These are phyloP conservation scores for Zaprionus ghesquierei DNA, from an alignment of 1,140 invertebrate species.

Conservation along the genomic window DNA sequence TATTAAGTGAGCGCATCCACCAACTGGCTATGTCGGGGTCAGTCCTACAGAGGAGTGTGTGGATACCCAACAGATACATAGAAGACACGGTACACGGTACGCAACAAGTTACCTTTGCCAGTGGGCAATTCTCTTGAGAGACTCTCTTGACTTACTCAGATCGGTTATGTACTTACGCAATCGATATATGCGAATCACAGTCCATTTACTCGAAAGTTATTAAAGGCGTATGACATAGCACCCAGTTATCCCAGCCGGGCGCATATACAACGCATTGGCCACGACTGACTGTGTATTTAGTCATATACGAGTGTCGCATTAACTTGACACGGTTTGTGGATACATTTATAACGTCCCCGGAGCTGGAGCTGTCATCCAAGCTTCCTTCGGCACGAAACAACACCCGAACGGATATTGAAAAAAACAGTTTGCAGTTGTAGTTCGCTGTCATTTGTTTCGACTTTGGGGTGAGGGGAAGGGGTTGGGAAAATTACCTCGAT, in stretches of 20 bases:
- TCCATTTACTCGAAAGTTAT: not conserved
- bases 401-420: constrained; percentile 63
- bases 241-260: not conserved
- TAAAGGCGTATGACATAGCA: not conserved
- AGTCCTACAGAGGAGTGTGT: no score
- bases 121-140: no score
- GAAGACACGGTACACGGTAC: no score
- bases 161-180: not conserved
- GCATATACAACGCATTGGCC: not conserved
- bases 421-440: constrained; percentile 46
- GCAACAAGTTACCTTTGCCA: no score
- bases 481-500: not conserved
- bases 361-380: constrained; percentile 10
- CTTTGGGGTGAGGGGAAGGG: not conserved
- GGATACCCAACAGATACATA: no score
- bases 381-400: constrained; percentile 30
- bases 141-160: not conserved
- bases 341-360: not conserved
- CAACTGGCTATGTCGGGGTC: no score
- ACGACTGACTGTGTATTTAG: not conserved
- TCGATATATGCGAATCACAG: not conserved
- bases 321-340: not conserved
- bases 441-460: constrained; percentile 35
- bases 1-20: no score
- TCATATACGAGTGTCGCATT: not conserved